Conservation (phyloP, 2,113 vertebrate genomes). For the Terrapene triunguis region DNA sequence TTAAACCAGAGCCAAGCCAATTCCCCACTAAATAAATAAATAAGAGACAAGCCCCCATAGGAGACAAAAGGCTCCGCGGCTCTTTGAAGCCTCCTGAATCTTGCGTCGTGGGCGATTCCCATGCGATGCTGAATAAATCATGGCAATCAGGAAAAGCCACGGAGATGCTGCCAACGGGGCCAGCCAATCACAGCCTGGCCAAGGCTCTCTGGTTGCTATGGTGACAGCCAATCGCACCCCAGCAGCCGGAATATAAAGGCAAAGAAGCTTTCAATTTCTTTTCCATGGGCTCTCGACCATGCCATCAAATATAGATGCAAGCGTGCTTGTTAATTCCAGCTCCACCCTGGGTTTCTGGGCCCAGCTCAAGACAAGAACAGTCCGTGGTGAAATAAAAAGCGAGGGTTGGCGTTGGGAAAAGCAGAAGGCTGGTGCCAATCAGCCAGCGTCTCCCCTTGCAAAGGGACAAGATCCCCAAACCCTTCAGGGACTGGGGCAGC, state of each 20-base stretch:
- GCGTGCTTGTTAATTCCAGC: too few relatives aligned
- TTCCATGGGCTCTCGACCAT: background rate
- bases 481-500: too few relatives aligned
- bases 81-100: background rate
- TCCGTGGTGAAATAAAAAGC: too few relatives aligned
- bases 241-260: constrained; percentile 20
- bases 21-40: background rate
- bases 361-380: too few relatives aligned
- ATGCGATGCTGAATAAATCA: background rate
- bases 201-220: constrained; percentile 76
- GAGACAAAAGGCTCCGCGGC: background rate
- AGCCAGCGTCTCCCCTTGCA: too few relatives aligned
- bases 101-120: background rate
- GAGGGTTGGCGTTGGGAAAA: too few relatives aligned
- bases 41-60: background rate
- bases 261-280: background rate
- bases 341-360: too few relatives aligned
- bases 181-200: constrained; percentile 67
- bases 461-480: too few relatives aligned
- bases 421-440: too few relatives aligned
- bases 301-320: background rate
- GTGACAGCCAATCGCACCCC: constrained; percentile 71
- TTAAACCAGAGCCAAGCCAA: background rate
- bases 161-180: constrained; percentile 39
- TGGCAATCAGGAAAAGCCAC: background rate